phyloP scores from a whole-genome alignment of 92 coral and sea anemone genomes.

The Parazoanthus darwini region DNA sequence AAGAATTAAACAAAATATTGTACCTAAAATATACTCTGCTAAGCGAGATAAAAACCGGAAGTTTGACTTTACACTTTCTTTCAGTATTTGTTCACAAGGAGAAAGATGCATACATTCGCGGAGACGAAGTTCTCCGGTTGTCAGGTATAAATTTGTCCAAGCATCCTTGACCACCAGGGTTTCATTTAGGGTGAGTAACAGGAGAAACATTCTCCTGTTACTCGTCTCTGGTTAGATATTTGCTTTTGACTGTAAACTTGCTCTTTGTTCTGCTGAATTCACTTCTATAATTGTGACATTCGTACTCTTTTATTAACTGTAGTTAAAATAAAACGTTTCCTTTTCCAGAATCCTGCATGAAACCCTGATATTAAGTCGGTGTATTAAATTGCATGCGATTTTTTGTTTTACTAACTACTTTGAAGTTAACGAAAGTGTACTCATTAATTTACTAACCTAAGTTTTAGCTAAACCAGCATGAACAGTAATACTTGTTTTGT shows the following conservation, averaged over 20 bases:
- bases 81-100: slow-evolving; percentile 47
- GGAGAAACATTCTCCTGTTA: neutral
- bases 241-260: neutral
- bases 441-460: neutral
- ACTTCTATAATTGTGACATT: neutral
- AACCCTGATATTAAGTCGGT: slow-evolving; percentile 30
- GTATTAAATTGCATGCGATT: neutral
- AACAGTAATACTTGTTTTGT: too few species aligned
- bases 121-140: slow-evolving; percentile 52
- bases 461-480: too few species aligned
- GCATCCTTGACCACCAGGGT: slow-evolving; percentile 46
- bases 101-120: slow-evolving; percentile 43
- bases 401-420: neutral
- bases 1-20: neutral
- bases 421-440: neutral
- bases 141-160: slow-evolving; percentile 28
- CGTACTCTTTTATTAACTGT: neutral
- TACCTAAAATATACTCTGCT: slow-evolving; percentile 18
- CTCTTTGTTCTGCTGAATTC: neutral
- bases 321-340: too few species aligned
- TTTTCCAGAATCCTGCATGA: slow-evolving; percentile 31
- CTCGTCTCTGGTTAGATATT: neutral
- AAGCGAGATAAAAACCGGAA: slow-evolving; percentile 4
- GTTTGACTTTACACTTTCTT: slow-evolving; percentile 43
- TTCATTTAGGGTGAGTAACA: slow-evolving; percentile 22